phyloP scores from a whole-genome alignment of 2,113 vertebrate genomes.

The Lampris incognitus region DNA sequence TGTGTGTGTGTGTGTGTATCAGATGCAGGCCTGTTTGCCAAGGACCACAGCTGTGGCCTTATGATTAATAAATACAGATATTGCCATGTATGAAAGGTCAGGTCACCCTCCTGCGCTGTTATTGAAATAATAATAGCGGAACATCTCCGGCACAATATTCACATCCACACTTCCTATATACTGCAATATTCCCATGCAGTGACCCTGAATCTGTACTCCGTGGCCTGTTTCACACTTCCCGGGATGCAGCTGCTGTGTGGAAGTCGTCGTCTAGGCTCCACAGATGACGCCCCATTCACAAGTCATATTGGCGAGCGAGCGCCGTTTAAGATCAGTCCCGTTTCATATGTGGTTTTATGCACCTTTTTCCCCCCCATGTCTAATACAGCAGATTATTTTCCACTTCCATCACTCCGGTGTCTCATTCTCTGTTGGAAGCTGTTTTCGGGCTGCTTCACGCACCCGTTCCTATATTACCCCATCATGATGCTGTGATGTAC shows the following conservation, averaged over 20 bases:
- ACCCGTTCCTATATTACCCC: constrained; percentile 15
- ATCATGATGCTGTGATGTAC: constrained; percentile 20
- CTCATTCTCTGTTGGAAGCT: constrained; percentile 12
- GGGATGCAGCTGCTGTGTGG: constrained; percentile 9
- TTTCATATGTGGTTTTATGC: constrained; percentile 3
- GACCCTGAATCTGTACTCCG: no score
- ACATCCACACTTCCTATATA: neutral
- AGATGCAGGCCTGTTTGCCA: neutral
- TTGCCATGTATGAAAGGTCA: neutral
- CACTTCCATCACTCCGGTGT: constrained; percentile 22
- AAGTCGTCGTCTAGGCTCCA: constrained; percentile 12
- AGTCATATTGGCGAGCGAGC: neutral
- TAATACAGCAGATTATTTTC: constrained; percentile 18
- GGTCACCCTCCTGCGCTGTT: neutral
- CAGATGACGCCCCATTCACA: neutral
- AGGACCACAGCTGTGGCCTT: no score
- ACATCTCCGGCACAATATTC: neutral
- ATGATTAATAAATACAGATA: no score
- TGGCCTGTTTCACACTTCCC: neutral
- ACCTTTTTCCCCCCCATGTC: neutral
- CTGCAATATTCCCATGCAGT: neutral
- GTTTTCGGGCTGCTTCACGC: constrained; percentile 26
- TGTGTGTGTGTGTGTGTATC: neutral
- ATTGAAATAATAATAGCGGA: neutral
- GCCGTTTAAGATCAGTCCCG: constrained; percentile 9